Evolutionary conservation across 37 sponge, comb jelly and placozoan species (phyloP), one percentile per base, ranked within the genome.

Genomic region (Hormiphora californensis): DNA sequence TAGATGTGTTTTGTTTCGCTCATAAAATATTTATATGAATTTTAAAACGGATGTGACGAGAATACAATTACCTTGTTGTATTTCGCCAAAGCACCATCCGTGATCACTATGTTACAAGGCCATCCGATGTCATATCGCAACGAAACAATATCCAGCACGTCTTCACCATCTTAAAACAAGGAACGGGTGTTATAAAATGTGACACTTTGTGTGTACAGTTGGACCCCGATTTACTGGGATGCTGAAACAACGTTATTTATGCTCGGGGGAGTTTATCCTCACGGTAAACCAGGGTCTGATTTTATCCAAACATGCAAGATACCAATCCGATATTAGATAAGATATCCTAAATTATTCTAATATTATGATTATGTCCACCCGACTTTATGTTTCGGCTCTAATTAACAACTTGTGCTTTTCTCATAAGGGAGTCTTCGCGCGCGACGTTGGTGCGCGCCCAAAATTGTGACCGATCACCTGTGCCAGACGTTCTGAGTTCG

Each of bases 361-460:
- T n/a, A n/a, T n/a, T n/a, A n/a, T n/a, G n/a, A n/a, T n/a, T n/a
- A n/a, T n/a, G n/a, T n/a, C n/a, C n/a, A n/a, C n/a, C n/a, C n/a
- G n/a, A n/a, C 27, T 73, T 73, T 73, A 27, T 73, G 81, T 73
- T 73, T 73, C 35, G 9, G 81, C 44, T 73, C 81, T 11, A 73
- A 46, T 41, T 40, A 41, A 73, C 81, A 73, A 73, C 25, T 41
- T 73, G 3, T 0, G 4, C 81, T 73, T n/a, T 41, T 23, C 8
- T 23, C 9, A n/a, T 22, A 41, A 21, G 38, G 43, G 27, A 4
- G 41, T 25, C 41, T 39, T 73, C 81, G 81, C 81, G 81, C 81
- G 81, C 25, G 40, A 73, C 81, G 44, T 0, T 36, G 35, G 35
- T 39, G 3, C 31, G 35, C 7, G 68, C 35, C 19, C 53, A 9